A percentile compares a stretch with the other conserved stretches of the same genome.
Evolutionary conservation across 2,797 vertebrate genomes (phyloP).

Genomic region (Anguilla anguilla): DNA sequence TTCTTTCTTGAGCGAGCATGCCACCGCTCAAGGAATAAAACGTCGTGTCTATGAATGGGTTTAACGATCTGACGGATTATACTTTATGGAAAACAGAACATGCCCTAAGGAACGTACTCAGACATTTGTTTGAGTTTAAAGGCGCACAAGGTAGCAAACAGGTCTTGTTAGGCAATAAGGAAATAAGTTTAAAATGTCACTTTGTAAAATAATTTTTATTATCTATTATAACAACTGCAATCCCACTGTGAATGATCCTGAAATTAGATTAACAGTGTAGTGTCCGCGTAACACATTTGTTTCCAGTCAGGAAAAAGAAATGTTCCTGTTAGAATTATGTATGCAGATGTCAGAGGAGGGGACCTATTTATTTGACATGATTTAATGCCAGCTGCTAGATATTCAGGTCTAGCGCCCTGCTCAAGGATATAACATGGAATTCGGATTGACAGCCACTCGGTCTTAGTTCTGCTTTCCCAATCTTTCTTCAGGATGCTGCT

Average conservation of each 20-base stretch:
- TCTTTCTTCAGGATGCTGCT: background rate
- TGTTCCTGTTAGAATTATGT: background rate
- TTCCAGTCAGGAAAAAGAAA: background rate
- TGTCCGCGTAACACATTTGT: background rate
- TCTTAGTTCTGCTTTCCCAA: background rate
- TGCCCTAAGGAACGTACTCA: background rate
- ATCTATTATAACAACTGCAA: background rate
- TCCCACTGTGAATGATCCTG: background rate
- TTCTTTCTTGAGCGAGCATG: background rate
- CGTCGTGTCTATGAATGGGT: background rate
- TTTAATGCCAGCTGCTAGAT: conserved; percentile 2
- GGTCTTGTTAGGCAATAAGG: background rate
- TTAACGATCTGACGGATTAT: background rate
- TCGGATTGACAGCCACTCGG: background rate
- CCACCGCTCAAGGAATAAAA: background rate
- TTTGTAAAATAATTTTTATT: background rate
- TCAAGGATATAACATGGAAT: background rate
- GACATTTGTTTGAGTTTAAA: background rate
- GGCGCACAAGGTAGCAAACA: background rate
- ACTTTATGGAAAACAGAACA: background rate
- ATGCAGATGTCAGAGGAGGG: background rate
- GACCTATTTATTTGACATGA: background rate
- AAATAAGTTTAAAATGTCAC: background rate
- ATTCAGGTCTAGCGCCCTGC: background rate
- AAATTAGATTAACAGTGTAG: background rate